Percentiles rank a stretch among this genome's conserved stretches.
These are phyloP conservation scores for Hippoglossus hippoglossus DNA, from an alignment of 2,797 vertebrate genomes.

Conservation along the genomic window DNA sequence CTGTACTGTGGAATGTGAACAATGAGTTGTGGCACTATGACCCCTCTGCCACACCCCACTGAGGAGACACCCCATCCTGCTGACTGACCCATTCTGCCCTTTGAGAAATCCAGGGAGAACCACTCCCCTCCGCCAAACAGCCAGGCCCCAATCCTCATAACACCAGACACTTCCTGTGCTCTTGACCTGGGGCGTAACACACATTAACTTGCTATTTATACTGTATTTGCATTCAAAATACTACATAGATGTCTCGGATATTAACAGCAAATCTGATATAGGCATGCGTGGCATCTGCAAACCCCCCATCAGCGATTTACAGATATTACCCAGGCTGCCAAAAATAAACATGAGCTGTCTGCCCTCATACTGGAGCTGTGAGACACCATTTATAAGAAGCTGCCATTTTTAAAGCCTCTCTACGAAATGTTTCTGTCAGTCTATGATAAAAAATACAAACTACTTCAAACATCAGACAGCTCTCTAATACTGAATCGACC, in stretches of 20 bases:
- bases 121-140: conserved; percentile 37
- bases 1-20: conserved; percentile 35
- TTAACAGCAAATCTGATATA: conserved; percentile 53
- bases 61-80: conserved; percentile 47
- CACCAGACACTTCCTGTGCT: conserved; percentile 23
- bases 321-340: conserved; percentile 49
- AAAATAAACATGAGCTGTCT: conserved; percentile 66
- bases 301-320: conserved; percentile 39
- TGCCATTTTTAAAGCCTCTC: conserved; percentile 19
- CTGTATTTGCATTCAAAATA: conserved; percentile 31
- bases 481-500: not conserved
- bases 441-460: not conserved
- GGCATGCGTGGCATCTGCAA: conserved; percentile 63
- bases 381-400: conserved; percentile 56
- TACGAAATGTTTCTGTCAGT: conserved; percentile 5
- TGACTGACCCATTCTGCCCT: conserved; percentile 32
- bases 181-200: conserved; percentile 19
- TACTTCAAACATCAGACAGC: not conserved
- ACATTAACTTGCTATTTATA: conserved; percentile 16
- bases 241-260: conserved; percentile 35
- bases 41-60: conserved; percentile 36
- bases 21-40: conserved; percentile 27
- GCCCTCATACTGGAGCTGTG: conserved; percentile 48
- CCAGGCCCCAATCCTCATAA: conserved; percentile 35
- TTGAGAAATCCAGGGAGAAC: conserved; percentile 15